Conservation (phyloP, 2,888 invertebrate genomes). For the Lepidocyrtinus sp. region DNA sequence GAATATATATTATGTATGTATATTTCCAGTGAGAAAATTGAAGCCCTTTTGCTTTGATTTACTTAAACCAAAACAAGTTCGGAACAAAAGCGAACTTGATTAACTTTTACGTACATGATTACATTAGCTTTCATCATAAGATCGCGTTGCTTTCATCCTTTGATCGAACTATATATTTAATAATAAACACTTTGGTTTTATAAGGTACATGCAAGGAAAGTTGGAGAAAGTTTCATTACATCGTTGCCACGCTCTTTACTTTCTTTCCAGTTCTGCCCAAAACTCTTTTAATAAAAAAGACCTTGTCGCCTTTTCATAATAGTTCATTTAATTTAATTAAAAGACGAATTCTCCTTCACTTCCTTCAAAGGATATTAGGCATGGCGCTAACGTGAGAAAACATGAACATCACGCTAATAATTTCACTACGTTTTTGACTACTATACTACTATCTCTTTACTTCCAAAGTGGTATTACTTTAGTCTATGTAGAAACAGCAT, state of each 20-base stretch:
- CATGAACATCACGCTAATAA: constrained; percentile 16
- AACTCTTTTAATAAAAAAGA: constrained; percentile 3
- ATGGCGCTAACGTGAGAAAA: neutral
- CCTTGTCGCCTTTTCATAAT: neutral
- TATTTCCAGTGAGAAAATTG: neutral
- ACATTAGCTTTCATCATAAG: neutral
- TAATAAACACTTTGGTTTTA: neutral
- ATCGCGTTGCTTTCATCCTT: neutral
- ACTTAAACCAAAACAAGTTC: too few relatives aligned
- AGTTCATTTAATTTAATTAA: neutral
- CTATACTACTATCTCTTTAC: neutral
- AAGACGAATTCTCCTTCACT: neutral
- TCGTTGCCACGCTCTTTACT: too few relatives aligned
- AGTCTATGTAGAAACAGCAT: neutral
- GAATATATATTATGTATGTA: neutral
- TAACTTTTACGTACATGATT: neutral
- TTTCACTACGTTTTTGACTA: constrained; percentile 27
- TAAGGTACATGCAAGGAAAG: too few relatives aligned
- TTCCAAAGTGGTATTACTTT: neutral
- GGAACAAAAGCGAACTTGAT: neutral
- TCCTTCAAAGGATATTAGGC: neutral
- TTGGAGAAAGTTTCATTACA: neutral
- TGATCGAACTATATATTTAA: neutral
- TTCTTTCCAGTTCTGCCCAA: too few relatives aligned
- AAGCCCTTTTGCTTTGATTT: neutral